Conservation (phyloP, 2,113 vertebrate genomes). For the Neolamprologus longior region DNA sequence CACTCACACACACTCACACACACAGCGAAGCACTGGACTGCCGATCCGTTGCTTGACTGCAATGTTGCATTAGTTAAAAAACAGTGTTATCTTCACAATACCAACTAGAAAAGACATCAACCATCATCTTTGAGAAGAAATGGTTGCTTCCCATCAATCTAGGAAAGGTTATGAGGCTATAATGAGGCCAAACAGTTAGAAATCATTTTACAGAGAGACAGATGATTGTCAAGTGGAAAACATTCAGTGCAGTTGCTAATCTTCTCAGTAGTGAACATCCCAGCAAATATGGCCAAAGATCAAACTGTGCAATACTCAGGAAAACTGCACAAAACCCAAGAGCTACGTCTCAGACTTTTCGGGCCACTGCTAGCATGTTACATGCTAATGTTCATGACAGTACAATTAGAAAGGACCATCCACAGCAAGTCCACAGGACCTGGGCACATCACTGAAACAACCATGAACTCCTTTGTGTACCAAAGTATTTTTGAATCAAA, state of each 20-base stretch:
- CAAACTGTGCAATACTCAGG: not conserved
- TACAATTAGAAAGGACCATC: not conserved
- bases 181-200: rapidly evolving
- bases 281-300: not conserved
- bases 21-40: not conserved
- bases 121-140: not conserved
- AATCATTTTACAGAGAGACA: not conserved
- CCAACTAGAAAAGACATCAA: not conserved
- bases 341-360: not conserved
- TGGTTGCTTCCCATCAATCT: not conserved
- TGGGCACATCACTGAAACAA: not conserved
- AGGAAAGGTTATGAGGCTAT: rapidly evolving
- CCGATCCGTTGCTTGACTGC: rapidly evolving
- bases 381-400: not conserved
- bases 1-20: no score
- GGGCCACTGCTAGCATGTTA: rapidly evolving
- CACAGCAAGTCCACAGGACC: rapidly evolving
- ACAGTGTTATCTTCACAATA: no score
- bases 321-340: not conserved
- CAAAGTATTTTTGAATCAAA: not conserved
- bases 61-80: not conserved
- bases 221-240: not conserved
- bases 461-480: not conserved
- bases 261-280: not conserved
- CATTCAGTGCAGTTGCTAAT: not conserved